Base-by-base conservation (phyloP, 2,888 invertebrate species). In the Oscheius sp. region DNA sequence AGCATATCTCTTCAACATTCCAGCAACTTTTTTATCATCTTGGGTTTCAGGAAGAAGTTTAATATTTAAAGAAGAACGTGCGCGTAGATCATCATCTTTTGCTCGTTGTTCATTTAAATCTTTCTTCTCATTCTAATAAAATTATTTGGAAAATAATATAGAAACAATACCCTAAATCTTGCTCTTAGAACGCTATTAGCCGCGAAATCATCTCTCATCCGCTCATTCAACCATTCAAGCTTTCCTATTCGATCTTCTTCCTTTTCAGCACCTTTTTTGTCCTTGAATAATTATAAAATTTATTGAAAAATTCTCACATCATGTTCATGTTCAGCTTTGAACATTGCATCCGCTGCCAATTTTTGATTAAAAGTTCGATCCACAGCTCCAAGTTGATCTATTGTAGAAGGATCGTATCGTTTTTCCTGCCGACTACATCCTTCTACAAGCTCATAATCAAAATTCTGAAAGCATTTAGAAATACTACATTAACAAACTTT, bases 341-440 rank as follows among this genome's bases (percentile, higher is more conserved):
- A 98, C 98, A 99, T 99, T 5, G 97, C 92, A 91, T 98, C 96
- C 81, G 94, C 93, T 81, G 93, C 94, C 68, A 98, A 88, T 68
- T 92, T 90, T 80, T 93, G 92, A 82, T 93, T 94, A 0, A 92
- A 91, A 86, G 94, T 93, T 86, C 95, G 94, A 0, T 95, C 95
- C 84, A 84, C 75, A 45, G 72, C 68, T 22, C 69, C 73, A 12
- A 74, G 32, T 26, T 77, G 71, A 22, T 72, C 65, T 49, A 97
- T 96, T 80, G 94, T 92, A 33, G 91, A 91, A 0, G 98, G 95
- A 88, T 99, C 97, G 95, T 97, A 99, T 76, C 98, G 90, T 87
- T 94, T 94, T 87, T 98, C 98, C 87, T 99, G 97, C 0, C 98
- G 89, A 79, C 94, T 90, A 2, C 97, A 97, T 0, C 98, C 98